Conservation (phyloP, 2,888 invertebrate genomes). For the Poecilobothrus nobilitatus region DNA sequence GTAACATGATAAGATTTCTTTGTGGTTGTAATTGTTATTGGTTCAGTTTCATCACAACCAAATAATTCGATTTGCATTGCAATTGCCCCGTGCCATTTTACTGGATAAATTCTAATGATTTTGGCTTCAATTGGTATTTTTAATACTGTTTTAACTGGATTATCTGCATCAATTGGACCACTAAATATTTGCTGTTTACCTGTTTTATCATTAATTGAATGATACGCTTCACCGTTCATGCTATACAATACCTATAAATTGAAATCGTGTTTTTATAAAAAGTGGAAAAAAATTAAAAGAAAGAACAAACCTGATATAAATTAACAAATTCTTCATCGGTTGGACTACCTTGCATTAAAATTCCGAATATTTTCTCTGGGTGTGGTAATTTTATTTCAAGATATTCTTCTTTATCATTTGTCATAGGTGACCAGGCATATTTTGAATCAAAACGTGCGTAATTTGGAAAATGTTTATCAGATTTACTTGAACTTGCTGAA, state of each 20-base stretch:
- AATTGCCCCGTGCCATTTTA: slow-evolving; percentile 64
- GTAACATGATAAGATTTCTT: slow-evolving; percentile 21
- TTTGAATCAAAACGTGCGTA: slow-evolving; percentile 47
- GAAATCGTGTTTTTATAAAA: background rate
- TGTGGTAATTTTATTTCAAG: slow-evolving; percentile 58
- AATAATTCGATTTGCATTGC: slow-evolving; percentile 64
- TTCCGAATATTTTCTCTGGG: slow-evolving; percentile 63
- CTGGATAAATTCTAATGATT: slow-evolving; percentile 61
- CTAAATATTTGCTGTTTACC: slow-evolving; percentile 57
- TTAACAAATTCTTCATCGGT: slow-evolving; percentile 65
- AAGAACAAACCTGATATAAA: slow-evolving; percentile 52
- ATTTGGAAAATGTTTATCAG: slow-evolving; percentile 47
- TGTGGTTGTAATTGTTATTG: background rate
- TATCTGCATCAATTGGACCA: slow-evolving; percentile 57
- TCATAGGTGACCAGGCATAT: slow-evolving; percentile 56
- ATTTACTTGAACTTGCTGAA: slow-evolving; percentile 50
- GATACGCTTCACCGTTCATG: slow-evolving; percentile 54
- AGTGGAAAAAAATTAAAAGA: background rate
- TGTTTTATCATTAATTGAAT: slow-evolving; percentile 49
- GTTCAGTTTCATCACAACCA: slow-evolving; percentile 50
- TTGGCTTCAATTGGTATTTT: slow-evolving; percentile 65
- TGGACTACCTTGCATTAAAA: slow-evolving; percentile 63
- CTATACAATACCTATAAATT: slow-evolving; percentile 50
- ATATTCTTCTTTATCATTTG: slow-evolving; percentile 55
- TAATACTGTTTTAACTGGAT: slow-evolving; percentile 56